These are phyloP conservation scores for Alentia gelatinosa DNA, from an alignment of 2,888 invertebrate species.

Conservation along the genomic window DNA sequence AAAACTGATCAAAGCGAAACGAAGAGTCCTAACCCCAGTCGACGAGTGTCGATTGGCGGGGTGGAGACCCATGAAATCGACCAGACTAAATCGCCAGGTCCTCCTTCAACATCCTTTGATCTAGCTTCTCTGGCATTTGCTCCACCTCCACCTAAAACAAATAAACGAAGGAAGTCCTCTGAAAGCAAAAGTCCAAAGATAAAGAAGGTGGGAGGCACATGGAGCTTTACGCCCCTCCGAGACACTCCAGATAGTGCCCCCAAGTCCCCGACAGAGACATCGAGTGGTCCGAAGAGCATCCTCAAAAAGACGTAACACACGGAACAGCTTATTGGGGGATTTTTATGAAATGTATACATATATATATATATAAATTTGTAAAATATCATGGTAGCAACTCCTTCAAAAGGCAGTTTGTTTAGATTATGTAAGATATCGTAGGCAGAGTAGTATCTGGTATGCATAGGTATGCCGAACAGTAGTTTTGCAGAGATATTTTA, in stretches of 20 bases:
- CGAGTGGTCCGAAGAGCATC: slow-evolving; percentile 4
- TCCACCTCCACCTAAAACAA: background rate
- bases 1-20: background rate
- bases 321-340: background rate
- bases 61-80: slow-evolving; percentile 31
- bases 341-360: background rate
- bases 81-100: slow-evolving; percentile 43
- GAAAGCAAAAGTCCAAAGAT: slow-evolving; percentile 31
- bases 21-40: background rate
- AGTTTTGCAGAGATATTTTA: too few relatives aligned
- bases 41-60: background rate
- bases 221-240: slow-evolving; percentile 6
- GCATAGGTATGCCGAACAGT: background rate
- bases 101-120: slow-evolving; percentile 32
- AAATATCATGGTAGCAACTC: background rate
- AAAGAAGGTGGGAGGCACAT: slow-evolving; percentile 8
- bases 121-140: slow-evolving; percentile 30
- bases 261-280: background rate
- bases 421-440: too few relatives aligned
- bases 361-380: background rate
- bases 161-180: slow-evolving; percentile 6
- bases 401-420: too few relatives aligned
- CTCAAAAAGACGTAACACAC: slow-evolving; percentile 13
- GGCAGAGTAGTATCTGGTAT: background rate
- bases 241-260: background rate